These are phyloP conservation scores for Macropis europaea DNA, from an alignment of 2,888 invertebrate genomes.

Conservation along the genomic window DNA sequence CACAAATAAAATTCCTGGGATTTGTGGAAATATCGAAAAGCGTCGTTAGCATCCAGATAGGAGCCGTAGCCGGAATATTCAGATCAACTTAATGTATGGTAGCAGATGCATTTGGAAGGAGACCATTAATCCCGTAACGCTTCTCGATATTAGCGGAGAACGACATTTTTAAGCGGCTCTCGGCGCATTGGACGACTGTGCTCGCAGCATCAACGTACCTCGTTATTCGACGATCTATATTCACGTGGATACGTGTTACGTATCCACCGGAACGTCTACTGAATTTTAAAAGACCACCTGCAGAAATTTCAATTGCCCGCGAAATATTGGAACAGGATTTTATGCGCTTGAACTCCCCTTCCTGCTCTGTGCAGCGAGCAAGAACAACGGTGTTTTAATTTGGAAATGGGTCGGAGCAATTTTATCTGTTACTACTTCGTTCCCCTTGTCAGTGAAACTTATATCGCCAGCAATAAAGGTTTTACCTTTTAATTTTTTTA, in stretches of 20 bases:
- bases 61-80: no score
- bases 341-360: neutral
- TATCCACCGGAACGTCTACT: slow-evolving; percentile 5
- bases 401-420: neutral
- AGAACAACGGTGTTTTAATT: slow-evolving; percentile 34
- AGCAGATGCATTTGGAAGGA: neutral
- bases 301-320: slow-evolving; percentile 36
- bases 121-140: neutral
- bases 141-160: slow-evolving; percentile 3
- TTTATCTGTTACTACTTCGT: neutral
- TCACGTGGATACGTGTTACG: slow-evolving; percentile 1
- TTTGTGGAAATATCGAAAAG: no score
- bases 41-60: no score
- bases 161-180: neutral
- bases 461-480: neutral
- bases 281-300: slow-evolving; percentile 30
- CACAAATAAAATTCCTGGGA: no score
- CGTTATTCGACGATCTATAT: slow-evolving; percentile 12
- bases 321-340: slow-evolving; percentile 35
- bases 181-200: slow-evolving; percentile 2
- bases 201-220: neutral
- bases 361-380: slow-evolving; percentile 9
- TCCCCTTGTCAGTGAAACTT: neutral
- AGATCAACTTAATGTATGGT: no score
- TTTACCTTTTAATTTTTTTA: no score